Evolutionary conservation across 2,113 vertebrate genomes (phyloP).

Genomic region (Athene cunicularia): DNA sequence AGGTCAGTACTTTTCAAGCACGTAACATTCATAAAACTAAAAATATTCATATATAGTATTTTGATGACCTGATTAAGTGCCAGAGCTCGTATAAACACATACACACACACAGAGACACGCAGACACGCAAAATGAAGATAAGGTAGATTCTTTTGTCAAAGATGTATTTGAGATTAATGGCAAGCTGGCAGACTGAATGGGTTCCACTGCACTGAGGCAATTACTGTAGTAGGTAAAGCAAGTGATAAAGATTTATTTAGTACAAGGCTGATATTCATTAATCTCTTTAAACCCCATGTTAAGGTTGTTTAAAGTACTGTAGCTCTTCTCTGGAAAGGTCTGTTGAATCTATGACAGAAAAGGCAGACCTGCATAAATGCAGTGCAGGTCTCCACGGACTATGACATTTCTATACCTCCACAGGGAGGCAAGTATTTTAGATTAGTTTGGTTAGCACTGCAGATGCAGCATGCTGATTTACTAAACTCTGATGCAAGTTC

Average conservation of each 20-base stretch:
- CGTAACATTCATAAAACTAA: background rate
- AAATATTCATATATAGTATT: background rate
- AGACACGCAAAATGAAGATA: background rate
- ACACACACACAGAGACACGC: background rate
- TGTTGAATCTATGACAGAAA: slow-evolving; percentile 70
- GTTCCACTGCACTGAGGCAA: slow-evolving; percentile 30
- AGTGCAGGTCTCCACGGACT: slow-evolving; percentile 67
- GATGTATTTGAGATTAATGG: slow-evolving; percentile 53
- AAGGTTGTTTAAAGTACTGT: slow-evolving; percentile 70
- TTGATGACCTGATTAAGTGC: slow-evolving; percentile 25
- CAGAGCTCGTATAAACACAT: background rate
- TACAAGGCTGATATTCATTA: slow-evolving; percentile 69
- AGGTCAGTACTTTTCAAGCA: background rate
- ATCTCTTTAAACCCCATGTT: slow-evolving; percentile 65
- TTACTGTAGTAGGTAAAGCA: slow-evolving; percentile 50
- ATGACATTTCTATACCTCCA: slow-evolving; percentile 75
- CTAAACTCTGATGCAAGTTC: slow-evolving; percentile 70
- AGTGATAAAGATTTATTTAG: slow-evolving; percentile 64
- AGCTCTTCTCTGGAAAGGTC: slow-evolving; percentile 69
- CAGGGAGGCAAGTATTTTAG: slow-evolving; percentile 73
- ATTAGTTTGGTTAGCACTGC: slow-evolving; percentile 78
- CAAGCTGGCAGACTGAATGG: slow-evolving; percentile 31
- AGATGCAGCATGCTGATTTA: slow-evolving; percentile 75
- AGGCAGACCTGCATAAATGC: slow-evolving; percentile 73
- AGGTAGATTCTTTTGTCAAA: slow-evolving; percentile 51